Percentiles rank a stretch among this genome's conserved stretches.
Conservation (phyloP, 53 echinoderm and acorn worm species). For the Echinometra lucunter region DNA sequence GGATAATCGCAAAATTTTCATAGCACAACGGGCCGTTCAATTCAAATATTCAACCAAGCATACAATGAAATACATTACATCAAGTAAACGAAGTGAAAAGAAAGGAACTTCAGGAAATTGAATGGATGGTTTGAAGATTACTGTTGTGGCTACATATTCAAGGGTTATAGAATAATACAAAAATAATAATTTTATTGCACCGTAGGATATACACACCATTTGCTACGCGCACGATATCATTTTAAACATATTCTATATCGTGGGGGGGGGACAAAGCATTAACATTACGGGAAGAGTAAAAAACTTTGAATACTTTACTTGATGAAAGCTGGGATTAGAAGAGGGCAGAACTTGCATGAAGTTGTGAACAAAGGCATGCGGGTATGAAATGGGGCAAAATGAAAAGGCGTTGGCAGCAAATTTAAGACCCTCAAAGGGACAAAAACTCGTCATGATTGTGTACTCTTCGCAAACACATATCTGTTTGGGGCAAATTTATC, state of each 20-base stretch:
- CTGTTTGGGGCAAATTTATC: constrained; percentile 56
- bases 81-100: not conserved
- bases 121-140: constrained; percentile 43
- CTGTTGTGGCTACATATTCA: constrained; percentile 22
- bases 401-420: constrained; percentile 51
- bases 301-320: not conserved
- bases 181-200: constrained; percentile 26
- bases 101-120: constrained; percentile 49
- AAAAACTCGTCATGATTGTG: constrained; percentile 49
- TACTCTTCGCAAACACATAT: constrained; percentile 47
- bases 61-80: constrained; percentile 26
- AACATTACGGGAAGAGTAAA: constrained; percentile 33
- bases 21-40: constrained; percentile 66
- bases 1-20: constrained; percentile 67
- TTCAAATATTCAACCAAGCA: constrained; percentile 62
- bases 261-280: not conserved
- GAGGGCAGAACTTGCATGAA: not conserved
- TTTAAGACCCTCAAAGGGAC: constrained; percentile 34
- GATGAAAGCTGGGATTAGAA: not conserved
- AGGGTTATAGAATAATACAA: constrained; percentile 39
- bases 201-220: constrained; percentile 58
- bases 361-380: constrained; percentile 12
- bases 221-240: constrained; percentile 28
- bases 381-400: constrained; percentile 35
- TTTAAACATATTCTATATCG: not conserved